Conservation (phyloP, 2,888 invertebrate genomes). For the Leptothorax acervorum region DNA sequence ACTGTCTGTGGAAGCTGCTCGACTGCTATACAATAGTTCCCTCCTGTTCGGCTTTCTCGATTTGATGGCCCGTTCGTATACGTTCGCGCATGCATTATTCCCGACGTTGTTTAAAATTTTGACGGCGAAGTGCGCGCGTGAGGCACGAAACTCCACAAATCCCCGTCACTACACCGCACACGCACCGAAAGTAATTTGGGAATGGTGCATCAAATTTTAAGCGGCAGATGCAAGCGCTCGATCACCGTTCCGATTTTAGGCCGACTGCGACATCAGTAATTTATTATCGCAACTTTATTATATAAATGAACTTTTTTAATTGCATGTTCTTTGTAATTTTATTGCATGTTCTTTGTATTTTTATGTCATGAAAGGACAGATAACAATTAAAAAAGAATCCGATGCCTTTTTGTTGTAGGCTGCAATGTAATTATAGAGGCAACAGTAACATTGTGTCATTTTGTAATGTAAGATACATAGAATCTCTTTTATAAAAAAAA, state of each 20-base stretch:
- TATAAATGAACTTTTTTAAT: background rate
- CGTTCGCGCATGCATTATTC: constrained; percentile 19
- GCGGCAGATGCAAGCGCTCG: background rate
- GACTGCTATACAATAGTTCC: constrained; percentile 58
- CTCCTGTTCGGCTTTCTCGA: background rate
- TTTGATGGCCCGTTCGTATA: background rate
- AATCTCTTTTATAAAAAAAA: constrained; percentile 5
- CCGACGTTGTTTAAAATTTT: constrained; percentile 29
- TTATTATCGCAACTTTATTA: background rate
- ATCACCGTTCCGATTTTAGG: constrained; percentile 3
- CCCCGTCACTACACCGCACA: background rate
- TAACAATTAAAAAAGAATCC: background rate
- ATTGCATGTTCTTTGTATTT: too few species aligned
- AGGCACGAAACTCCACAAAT: constrained; percentile 16
- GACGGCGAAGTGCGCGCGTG: background rate
- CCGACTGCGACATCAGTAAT: background rate
- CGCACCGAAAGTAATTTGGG: constrained; percentile 11
- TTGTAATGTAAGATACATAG: background rate
- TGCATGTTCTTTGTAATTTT: background rate
- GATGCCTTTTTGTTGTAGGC: background rate
- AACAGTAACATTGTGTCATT: background rate
- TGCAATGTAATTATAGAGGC: background rate
- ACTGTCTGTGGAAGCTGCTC: constrained; percentile 61
- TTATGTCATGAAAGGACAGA: background rate
- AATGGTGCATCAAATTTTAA: constrained; percentile 27